Conservation (phyloP, 2,113 vertebrate species). For the Corythornis madagascariensis region DNA sequence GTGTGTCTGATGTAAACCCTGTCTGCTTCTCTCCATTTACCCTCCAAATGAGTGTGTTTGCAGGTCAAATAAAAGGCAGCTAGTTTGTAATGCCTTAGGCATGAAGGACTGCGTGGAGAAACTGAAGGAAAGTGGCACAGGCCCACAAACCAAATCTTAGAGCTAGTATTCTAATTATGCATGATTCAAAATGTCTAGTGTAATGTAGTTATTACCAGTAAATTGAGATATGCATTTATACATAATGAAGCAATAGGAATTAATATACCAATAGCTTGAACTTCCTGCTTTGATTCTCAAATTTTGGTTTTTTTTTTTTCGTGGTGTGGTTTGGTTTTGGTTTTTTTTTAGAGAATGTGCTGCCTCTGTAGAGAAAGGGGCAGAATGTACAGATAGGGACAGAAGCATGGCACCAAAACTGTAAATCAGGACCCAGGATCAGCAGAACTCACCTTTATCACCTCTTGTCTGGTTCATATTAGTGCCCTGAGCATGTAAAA, state of each 20-base stretch:
- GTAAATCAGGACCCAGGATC: conserved; percentile 62
- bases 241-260: conserved; percentile 81
- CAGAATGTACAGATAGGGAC: conserved; percentile 72
- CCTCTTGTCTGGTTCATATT: conserved; percentile 60
- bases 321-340: too few relatives aligned
- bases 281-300: conserved; percentile 73
- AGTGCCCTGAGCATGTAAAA: conserved; percentile 68
- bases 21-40: conserved; percentile 22
- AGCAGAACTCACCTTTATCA: conserved; percentile 62
- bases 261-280: conserved; percentile 78
- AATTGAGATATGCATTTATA: conserved; percentile 79
- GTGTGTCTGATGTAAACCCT: conserved; percentile 19
- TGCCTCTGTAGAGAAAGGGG: conserved; percentile 71
- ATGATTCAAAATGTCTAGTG: conserved; percentile 76
- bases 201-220: conserved; percentile 74
- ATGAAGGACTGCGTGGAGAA: conserved; percentile 31
- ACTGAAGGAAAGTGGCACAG: conserved; percentile 62
- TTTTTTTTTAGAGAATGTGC: conserved; percentile 65
- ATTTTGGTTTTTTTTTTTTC: not conserved
- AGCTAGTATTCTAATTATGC: conserved; percentile 76
- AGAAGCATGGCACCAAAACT: conserved; percentile 78
- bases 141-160: conserved; percentile 69
- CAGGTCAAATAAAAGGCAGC: conserved; percentile 37
- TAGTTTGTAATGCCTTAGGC: not conserved
- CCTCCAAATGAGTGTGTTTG: conserved; percentile 33